Conservation (phyloP, 2,113 vertebrate species). For the Taurulus bubalis region DNA sequence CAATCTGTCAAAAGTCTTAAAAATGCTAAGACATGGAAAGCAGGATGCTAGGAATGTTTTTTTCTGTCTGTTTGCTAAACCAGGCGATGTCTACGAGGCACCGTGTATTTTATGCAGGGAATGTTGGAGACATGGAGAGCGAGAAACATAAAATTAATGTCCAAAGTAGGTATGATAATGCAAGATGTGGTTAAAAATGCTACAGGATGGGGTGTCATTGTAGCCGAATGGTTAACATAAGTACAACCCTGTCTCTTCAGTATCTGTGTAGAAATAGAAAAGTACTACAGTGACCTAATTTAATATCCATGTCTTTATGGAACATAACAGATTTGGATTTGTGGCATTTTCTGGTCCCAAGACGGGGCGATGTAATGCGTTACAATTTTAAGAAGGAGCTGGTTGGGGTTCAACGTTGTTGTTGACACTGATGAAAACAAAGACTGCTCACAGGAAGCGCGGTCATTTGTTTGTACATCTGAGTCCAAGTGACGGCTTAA, state of each 20-base stretch:
- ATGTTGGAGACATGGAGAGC: background rate
- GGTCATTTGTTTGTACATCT: conserved; percentile 38
- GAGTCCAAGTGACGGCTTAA: conserved; percentile 36
- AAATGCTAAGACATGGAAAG: too few species aligned
- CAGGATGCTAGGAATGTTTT: too few species aligned
- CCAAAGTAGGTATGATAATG: conserved; percentile 15
- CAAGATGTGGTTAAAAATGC: conserved; percentile 11
- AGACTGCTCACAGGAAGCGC: conserved; percentile 17
- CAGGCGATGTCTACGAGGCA: too few species aligned
- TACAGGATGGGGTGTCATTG: background rate
- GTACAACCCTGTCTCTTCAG: background rate
- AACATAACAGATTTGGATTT: background rate
- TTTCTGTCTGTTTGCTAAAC: too few species aligned
- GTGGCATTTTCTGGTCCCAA: background rate
- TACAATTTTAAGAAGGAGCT: background rate
- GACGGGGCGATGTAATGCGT: background rate
- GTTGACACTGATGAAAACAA: conserved; percentile 13
- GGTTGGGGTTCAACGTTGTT: background rate
- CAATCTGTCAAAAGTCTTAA: too few species aligned
- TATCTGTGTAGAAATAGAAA: too few species aligned
- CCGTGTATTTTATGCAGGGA: too few species aligned
- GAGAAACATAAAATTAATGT: conserved; percentile 12
- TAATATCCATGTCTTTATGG: too few species aligned
- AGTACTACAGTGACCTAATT: background rate
- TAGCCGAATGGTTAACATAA: background rate